Percentiles rank a stretch among this genome's conserved stretches.
Evolutionary conservation across 1,140 invertebrate species (phyloP).

Genomic region (Megathymus violae): DNA sequence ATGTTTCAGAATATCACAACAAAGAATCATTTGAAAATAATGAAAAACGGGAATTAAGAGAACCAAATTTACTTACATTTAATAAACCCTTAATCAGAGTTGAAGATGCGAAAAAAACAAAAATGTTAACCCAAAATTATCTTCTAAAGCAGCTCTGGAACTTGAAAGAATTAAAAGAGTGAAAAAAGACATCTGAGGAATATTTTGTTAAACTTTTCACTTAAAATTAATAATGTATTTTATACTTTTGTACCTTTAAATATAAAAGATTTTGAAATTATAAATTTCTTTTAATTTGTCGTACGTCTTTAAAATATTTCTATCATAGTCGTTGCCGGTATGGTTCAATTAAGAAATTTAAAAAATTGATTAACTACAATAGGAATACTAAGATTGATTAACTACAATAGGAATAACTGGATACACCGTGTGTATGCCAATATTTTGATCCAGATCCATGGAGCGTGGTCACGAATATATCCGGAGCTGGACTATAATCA

Average conservation of each 20-base stretch:
- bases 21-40: not conserved
- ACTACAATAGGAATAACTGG: too few species aligned
- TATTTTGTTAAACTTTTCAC: slow-evolving; percentile 42
- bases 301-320: too few species aligned
- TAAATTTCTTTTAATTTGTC: not conserved
- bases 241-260: slow-evolving; percentile 7
- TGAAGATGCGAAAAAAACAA: slow-evolving; percentile 37
- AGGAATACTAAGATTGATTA: too few species aligned
- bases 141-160: slow-evolving; percentile 51
- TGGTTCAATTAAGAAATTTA: too few species aligned
- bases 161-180: slow-evolving; percentile 45
- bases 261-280: not conserved
- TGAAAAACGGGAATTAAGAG: slow-evolving; percentile 5
- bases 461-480: too few species aligned
- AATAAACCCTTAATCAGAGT: slow-evolving; percentile 46
- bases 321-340: too few species aligned
- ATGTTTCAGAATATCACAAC: slow-evolving; percentile 5
- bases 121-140: slow-evolving; percentile 36
- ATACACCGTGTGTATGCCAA: too few species aligned
- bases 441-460: too few species aligned
- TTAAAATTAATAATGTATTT: slow-evolving; percentile 18
- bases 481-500: too few species aligned
- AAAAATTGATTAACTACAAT: too few species aligned
- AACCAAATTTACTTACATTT: slow-evolving; percentile 27
- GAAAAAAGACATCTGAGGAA: slow-evolving; percentile 1